Base-by-base conservation (phyloP, 1,140 invertebrate species). In the Scaptomyza montana region DNA sequence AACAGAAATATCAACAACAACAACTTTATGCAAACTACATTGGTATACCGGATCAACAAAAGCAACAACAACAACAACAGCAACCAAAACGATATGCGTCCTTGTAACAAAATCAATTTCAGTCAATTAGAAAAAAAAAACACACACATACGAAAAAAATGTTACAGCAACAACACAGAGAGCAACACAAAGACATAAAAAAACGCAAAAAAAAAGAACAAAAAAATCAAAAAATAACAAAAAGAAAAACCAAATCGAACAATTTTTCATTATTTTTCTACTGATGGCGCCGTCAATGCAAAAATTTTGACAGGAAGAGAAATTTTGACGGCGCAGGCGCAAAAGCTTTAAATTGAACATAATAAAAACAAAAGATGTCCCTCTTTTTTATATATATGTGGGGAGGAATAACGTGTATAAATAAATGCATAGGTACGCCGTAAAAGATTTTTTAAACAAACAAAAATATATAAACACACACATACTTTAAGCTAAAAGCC, bases 101-200 rank as follows among this genome's bases (percentile, higher is more conserved):
- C 84, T 89, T 89, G 84, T 89, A 89, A 89, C 84, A 84, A 89
- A 89, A 89, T 89, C 84, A 89, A 89, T 89, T 89, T 89, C 85
- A 89, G 84, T 89, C 84, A 89, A 89, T 89, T 89, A 89, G 80
- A 79, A 73, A 64, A 66, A 63, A 55, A 53, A 74, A 59, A 55
- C 62, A 67, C 59, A 61, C 60, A 65, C 74, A 68, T 46, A 46
- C 59, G 16, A 79, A 64, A 57, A 49, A 55, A 72, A 28, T 59
- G 64, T 62, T 69, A 61, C 54, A 72, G 64, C 47, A 76, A 75
- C 50, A 78, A 78, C 53, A 75, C 21, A 64, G 65, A 61, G 46
- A 60, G 45, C 57, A 77, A 87, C 61, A 76, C 72, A 68, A 74
- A 65, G 49, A 54, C 47, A 71, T 73, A 61, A 61, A 53, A 53